phyloP scores from a whole-genome alignment of 2,113 vertebrate species.

The Oceanodroma tethys region DNA sequence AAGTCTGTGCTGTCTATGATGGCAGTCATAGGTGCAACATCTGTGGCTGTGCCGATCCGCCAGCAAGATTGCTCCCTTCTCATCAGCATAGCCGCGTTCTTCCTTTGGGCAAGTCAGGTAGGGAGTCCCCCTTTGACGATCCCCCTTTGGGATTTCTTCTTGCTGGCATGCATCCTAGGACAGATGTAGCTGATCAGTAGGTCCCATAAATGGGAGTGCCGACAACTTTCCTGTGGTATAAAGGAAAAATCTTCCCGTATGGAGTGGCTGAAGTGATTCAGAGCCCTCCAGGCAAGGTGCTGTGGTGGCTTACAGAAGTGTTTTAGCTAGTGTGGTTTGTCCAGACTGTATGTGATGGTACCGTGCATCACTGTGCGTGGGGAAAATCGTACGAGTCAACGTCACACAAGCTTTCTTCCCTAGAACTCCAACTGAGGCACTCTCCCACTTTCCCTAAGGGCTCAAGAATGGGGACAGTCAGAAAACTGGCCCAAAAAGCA shows the following conservation, averaged over 20 bases:
- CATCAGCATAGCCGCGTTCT: not conserved
- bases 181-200: not conserved
- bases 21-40: too few relatives aligned
- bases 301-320: not conserved
- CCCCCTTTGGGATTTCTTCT: not conserved
- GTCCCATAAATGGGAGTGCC: not conserved
- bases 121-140: not conserved
- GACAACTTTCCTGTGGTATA: not conserved
- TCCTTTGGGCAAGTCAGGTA: not conserved
- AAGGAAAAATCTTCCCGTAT: not conserved
- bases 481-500: not conserved
- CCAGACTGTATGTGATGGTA: not conserved
- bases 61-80: not conserved
- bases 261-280: not conserved
- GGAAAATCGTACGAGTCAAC: not conserved
- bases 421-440: not conserved
- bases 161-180: not conserved
- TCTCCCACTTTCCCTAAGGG: not conserved
- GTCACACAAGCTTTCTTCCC: not conserved
- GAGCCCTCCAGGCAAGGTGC: not conserved
- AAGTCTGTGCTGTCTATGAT: not conserved
- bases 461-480: not conserved
- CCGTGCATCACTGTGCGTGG: too few relatives aligned
- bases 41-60: not conserved
- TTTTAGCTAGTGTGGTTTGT: not conserved